Conservation (phyloP, 2,888 invertebrate species). For the Phoronis australis region DNA sequence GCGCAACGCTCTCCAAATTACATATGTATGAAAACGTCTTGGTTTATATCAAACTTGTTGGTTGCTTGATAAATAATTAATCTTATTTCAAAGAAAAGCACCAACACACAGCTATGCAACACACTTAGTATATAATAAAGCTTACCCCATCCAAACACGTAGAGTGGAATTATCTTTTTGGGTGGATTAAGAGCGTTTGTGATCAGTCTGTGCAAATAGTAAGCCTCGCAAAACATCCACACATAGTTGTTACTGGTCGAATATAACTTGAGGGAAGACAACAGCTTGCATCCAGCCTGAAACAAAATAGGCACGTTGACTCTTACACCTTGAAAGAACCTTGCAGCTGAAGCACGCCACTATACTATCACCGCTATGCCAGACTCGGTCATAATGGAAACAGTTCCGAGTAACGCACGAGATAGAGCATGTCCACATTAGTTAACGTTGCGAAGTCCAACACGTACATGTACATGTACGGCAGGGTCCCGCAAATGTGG, state of each 20-base stretch:
- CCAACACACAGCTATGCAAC: conserved; percentile 1
- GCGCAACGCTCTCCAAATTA: background rate
- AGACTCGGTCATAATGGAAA: too few species aligned
- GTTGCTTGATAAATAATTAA: background rate
- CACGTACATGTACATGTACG: too few species aligned
- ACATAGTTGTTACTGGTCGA: conserved; percentile 36
- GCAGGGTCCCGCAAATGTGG: too few species aligned
- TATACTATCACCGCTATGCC: too few species aligned
- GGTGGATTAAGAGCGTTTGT: conserved; percentile 44
- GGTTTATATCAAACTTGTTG: too few species aligned
- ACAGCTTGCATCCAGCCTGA: conserved; percentile 36
- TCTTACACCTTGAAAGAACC: too few species aligned
- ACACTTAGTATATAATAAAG: conserved; percentile 1
- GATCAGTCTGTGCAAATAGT: conserved; percentile 45
- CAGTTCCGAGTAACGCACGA: too few species aligned
- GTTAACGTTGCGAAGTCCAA: too few species aligned
- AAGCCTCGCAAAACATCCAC: conserved; percentile 50
- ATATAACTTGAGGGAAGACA: conserved; percentile 40
- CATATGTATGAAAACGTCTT: too few species aligned
- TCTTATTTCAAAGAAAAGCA: too few species aligned
- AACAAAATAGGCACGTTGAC: conserved; percentile 14
- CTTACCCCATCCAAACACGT: conserved; percentile 45
- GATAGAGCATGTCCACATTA: too few species aligned
- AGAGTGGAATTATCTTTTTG: conserved; percentile 29
- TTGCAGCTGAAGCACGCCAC: too few species aligned